Evolutionary conservation across 2,888 invertebrate species (phyloP).

Genomic region (Bembecia ichneumoniformis): DNA sequence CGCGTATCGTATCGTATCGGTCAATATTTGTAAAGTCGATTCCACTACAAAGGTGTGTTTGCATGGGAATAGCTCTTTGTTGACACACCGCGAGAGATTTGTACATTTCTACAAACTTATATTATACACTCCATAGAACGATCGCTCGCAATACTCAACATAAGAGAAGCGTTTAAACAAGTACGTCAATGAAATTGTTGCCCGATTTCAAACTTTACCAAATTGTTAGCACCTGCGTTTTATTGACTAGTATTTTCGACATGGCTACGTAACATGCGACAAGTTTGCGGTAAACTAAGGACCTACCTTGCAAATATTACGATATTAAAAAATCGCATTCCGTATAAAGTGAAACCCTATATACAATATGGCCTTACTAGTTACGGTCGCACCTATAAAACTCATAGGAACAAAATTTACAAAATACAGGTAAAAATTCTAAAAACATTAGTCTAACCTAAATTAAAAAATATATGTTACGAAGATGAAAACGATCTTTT

Average conservation of each 20-base stretch:
- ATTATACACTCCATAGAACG: slow-evolving; percentile 1
- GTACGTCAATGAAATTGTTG: slow-evolving; percentile 8
- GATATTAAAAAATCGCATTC: too few relatives aligned
- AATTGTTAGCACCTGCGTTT: slow-evolving; percentile 35
- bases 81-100: slow-evolving; percentile 15
- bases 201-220: slow-evolving; percentile 21
- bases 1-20: neutral
- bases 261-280: neutral
- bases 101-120: slow-evolving; percentile 8
- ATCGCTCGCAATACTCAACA: slow-evolving; percentile 6
- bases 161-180: too few relatives aligned
- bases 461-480: too few relatives aligned
- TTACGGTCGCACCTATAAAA: too few relatives aligned
- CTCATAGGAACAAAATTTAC: too few relatives aligned
- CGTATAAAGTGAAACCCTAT: too few relatives aligned
- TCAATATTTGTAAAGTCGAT: neutral
- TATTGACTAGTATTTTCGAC: slow-evolving; percentile 7
- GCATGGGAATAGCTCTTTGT: slow-evolving; percentile 6
- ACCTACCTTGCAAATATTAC: too few relatives aligned
- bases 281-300: too few relatives aligned
- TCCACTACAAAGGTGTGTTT: neutral
- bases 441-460: too few relatives aligned
- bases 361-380: too few relatives aligned
- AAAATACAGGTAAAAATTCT: too few relatives aligned
- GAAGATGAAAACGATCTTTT: too few relatives aligned